Evolutionary conservation across 2,113 vertebrate genomes (phyloP).

Genomic region (Thinocorus orbignyianus): DNA sequence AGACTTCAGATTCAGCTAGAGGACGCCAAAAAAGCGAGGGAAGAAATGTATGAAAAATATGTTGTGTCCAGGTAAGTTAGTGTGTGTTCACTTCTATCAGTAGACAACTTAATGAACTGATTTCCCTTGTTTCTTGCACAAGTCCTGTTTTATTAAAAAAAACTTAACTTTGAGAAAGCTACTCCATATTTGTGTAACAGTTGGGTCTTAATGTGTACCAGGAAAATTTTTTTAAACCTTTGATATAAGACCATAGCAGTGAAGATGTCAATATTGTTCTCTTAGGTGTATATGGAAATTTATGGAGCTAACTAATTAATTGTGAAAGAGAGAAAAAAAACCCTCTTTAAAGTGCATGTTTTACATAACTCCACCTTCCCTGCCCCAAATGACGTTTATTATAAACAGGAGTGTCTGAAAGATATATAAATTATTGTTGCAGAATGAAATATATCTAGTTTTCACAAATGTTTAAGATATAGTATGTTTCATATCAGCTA

Average conservation of each 20-base stretch:
- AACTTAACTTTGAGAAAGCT: not conserved
- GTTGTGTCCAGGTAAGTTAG: slow-evolving; percentile 85
- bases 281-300: not conserved
- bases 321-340: not conserved
- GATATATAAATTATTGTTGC: not conserved
- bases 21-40: slow-evolving; percentile 90
- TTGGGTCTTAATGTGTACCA: not conserved
- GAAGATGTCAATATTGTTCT: not conserved
- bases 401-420: not conserved
- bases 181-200: not conserved
- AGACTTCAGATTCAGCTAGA: slow-evolving; percentile 91
- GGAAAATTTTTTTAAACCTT: not conserved
- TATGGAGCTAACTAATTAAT: not conserved
- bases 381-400: not conserved
- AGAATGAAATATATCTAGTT: not conserved
- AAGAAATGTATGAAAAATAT: slow-evolving; percentile 96
- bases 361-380: not conserved
- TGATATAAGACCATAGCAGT: not conserved
- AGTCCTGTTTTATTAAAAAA: not conserved
- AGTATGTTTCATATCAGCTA: not conserved
- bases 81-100: not conserved
- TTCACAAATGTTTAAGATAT: not conserved
- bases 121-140: not conserved
- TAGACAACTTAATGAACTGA: not conserved
- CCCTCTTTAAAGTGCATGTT: not conserved